These are phyloP conservation scores for Volucella zonaria DNA, from an alignment of 2,888 invertebrate species.

Conservation along the genomic window DNA sequence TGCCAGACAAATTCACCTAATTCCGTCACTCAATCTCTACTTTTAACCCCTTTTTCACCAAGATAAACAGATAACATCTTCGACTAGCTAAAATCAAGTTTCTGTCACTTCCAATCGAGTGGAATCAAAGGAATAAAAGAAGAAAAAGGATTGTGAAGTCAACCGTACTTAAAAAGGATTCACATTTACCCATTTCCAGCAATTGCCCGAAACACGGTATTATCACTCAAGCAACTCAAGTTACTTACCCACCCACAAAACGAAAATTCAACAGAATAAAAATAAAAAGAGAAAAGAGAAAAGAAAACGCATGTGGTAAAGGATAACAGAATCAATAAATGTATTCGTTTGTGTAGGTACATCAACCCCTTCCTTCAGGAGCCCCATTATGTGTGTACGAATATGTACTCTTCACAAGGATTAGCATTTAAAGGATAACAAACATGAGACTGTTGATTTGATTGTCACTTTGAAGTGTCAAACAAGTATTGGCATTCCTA, in stretches of 20 bases:
- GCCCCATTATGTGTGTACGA: slow-evolving; percentile 2
- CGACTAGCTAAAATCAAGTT: slow-evolving; percentile 35
- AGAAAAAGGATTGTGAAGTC: slow-evolving; percentile 52
- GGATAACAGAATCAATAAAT: slow-evolving; percentile 48
- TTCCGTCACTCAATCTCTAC: slow-evolving; percentile 10
- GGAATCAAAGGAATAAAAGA: slow-evolving; percentile 59
- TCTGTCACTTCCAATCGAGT: slow-evolving; percentile 70
- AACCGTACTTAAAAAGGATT: slow-evolving; percentile 47
- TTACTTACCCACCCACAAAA: too few species aligned
- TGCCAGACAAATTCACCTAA: slow-evolving; percentile 41
- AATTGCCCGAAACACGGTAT: slow-evolving; percentile 35
- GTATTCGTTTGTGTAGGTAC: slow-evolving; percentile 11
- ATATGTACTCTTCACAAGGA: slow-evolving; percentile 41
- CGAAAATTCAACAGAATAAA: slow-evolving; percentile 8
- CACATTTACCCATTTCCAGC: slow-evolving; percentile 50
- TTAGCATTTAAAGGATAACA: slow-evolving; percentile 72
- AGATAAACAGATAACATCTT: slow-evolving; percentile 44
- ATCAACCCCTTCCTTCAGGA: slow-evolving; percentile 14
- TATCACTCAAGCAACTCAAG: not conserved
- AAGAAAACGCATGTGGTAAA: slow-evolving; percentile 65
- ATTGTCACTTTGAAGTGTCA: slow-evolving; percentile 73
- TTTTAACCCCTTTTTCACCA: slow-evolving; percentile 33
- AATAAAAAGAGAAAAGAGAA: slow-evolving; percentile 15
- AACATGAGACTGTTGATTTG: slow-evolving; percentile 68
- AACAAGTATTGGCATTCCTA: slow-evolving; percentile 75